phyloP scores from a whole-genome alignment of 2,888 invertebrate species.

The Chrysodeixis includens region DNA sequence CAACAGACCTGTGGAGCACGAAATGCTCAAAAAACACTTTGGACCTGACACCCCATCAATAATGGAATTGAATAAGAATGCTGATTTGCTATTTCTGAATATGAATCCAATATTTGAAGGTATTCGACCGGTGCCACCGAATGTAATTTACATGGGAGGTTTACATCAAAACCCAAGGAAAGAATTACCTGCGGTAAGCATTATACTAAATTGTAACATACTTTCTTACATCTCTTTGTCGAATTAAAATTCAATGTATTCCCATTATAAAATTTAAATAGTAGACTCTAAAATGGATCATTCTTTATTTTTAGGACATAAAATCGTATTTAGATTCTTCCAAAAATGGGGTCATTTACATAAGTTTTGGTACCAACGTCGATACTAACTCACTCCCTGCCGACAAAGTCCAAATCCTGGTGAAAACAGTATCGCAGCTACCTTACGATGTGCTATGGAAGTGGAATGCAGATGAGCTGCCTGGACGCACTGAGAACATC shows the following conservation, averaged over 20 bases:
- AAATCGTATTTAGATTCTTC: slow-evolving; percentile 69
- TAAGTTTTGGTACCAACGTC: slow-evolving; percentile 76
- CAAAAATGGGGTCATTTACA: slow-evolving; percentile 69
- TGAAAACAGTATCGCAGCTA: slow-evolving; percentile 67
- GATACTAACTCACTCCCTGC: slow-evolving; percentile 62
- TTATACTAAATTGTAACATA: background rate
- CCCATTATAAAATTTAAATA: too few relatives aligned
- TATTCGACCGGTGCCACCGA: slow-evolving; percentile 63
- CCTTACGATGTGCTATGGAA: slow-evolving; percentile 76
- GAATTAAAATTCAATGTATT: too few relatives aligned
- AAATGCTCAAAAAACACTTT: slow-evolving; percentile 49
- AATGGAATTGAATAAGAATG: slow-evolving; percentile 56
- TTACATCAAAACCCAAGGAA: slow-evolving; percentile 55
- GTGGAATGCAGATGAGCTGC: slow-evolving; percentile 70
- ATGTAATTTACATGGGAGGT: slow-evolving; percentile 65
- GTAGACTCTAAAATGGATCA: too few relatives aligned
- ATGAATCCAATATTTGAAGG: slow-evolving; percentile 62
- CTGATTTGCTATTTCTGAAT: slow-evolving; percentile 65
- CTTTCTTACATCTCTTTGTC: too few relatives aligned
- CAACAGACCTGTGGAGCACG: slow-evolving; percentile 22
- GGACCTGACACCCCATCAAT: slow-evolving; percentile 53
- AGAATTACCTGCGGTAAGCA: slow-evolving; percentile 59
- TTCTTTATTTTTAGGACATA: slow-evolving; percentile 68
- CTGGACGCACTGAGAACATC: slow-evolving; percentile 66
- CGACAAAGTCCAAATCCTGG: slow-evolving; percentile 63